These are phyloP conservation scores for Sebastes kiyomatsui DNA, from an alignment of 2,797 vertebrate species.

Conservation along the genomic window DNA sequence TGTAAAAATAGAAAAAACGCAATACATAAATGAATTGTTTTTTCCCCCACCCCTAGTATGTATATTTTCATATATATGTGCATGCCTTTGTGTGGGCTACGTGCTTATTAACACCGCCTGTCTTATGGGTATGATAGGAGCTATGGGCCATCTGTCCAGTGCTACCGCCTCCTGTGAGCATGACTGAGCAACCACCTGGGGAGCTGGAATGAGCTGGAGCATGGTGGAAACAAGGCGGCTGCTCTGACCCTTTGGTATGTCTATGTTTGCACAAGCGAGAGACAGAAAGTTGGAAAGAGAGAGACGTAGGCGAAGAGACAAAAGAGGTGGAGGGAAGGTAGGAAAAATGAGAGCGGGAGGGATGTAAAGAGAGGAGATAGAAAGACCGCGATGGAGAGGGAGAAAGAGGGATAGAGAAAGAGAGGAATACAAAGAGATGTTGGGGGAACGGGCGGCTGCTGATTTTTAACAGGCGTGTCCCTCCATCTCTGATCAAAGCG, in stretches of 20 bases:
- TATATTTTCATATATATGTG: background rate
- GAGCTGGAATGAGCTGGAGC: conserved; percentile 20
- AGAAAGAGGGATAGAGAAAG: conserved; percentile 34
- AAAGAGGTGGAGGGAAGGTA: background rate
- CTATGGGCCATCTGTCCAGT: conserved; percentile 39
- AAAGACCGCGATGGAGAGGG: background rate
- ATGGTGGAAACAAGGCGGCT: conserved; percentile 12
- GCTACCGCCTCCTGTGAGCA: conserved; percentile 36
- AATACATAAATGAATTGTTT: accelerated
- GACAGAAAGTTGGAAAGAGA: background rate
- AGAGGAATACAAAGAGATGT: conserved; percentile 68
- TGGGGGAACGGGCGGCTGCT: conserved; percentile 51
- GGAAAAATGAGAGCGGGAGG: conserved; percentile 3
- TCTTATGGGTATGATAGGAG: conserved; percentile 25
- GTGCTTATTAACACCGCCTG: conserved; percentile 49
- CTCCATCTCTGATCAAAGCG: conserved; percentile 78
- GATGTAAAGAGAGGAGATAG: conserved; percentile 14
- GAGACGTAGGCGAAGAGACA: background rate
- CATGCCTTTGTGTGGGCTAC: background rate
- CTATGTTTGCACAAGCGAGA: conserved; percentile 24
- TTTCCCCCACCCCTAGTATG: no score
- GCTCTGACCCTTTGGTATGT: conserved; percentile 31
- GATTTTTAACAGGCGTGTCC: conserved; percentile 77
- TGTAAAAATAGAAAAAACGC: no score
- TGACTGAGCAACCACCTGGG: conserved; percentile 32